Evolutionary conservation across 2,113 vertebrate species (phyloP).

Genomic region (Gyps fulvus): DNA sequence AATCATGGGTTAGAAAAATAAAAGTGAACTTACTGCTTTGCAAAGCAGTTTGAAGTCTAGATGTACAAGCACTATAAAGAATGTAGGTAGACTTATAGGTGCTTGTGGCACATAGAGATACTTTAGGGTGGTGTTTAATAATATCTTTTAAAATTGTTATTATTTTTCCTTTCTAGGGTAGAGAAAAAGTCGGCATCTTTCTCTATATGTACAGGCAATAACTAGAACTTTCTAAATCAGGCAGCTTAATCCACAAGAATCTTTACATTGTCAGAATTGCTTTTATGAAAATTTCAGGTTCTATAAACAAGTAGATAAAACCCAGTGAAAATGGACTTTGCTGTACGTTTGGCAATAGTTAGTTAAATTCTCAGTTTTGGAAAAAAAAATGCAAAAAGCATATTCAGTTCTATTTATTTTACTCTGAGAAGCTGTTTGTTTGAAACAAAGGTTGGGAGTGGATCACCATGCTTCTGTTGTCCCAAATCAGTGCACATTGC

Average conservation of each 20-base stretch:
- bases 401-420: background rate
- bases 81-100: background rate
- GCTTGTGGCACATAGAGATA: background rate
- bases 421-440: background rate
- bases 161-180: background rate
- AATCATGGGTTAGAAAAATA: background rate
- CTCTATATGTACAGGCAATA: background rate
- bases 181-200: background rate
- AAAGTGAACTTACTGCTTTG: background rate
- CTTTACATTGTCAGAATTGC: background rate
- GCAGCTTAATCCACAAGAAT: background rate
- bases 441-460: background rate
- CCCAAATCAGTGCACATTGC: background rate
- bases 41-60: background rate
- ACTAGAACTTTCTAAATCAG: background rate
- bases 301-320: background rate
- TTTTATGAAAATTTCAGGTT: background rate
- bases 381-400: background rate
- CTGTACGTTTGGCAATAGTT: background rate
- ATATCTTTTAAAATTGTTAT: background rate
- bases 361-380: background rate
- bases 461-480: background rate
- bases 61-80: background rate
- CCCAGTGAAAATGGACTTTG: background rate
- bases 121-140: background rate